Base-by-base conservation (phyloP, 2,113 vertebrate species). In the Equus przewalskii region DNA sequence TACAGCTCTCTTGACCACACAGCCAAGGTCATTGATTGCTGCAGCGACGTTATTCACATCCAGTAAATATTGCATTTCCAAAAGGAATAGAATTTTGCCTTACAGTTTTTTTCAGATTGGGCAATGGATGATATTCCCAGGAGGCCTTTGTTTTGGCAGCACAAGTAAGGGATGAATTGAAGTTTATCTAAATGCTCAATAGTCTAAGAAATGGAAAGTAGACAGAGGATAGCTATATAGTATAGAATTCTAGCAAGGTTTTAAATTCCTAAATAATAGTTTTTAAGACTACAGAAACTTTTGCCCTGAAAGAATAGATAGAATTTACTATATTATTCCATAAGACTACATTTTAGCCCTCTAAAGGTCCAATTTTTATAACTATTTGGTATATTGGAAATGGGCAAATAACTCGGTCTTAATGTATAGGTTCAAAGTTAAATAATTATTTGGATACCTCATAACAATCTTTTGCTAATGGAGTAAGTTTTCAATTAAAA, bases 151-250 rank as follows among this genome's bases (percentile, higher is more conserved):
- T 97, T 95, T 84, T 79, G 41, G 0, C 1, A 96, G 26, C 3
- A 89, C 3, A 73, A 72, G 15, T 81, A 7, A 67, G 46, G 16
- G 6, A 60, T 93, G 8, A 82, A 49, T 13, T 93, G 49, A 19
- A 96, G 3, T 93, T 94, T 96, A 54, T 58, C 24, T 24, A 90
- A 97, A 86, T 72, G 62, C 1, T 80, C 49, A 81, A 30, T 94
- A 82, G 78, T 69, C 44, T 49, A 94, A 85, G 1, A 94, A 54
- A 56, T 46, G n/a, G 64, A 97, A 98, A 98, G 87, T 28, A 54
- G 81, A 79, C 24, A 28, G 12, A 95, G 4, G 18, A 89, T 36
- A 22, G 76, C 41, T 87, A 80, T 86, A 22, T n/a, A 80, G 75
- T 89, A 65, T 16, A 36, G 24, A 16, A 67, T 54, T 67, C 28